Conservation (phyloP, 2,113 vertebrate genomes). For the Echinops telfairi region DNA sequence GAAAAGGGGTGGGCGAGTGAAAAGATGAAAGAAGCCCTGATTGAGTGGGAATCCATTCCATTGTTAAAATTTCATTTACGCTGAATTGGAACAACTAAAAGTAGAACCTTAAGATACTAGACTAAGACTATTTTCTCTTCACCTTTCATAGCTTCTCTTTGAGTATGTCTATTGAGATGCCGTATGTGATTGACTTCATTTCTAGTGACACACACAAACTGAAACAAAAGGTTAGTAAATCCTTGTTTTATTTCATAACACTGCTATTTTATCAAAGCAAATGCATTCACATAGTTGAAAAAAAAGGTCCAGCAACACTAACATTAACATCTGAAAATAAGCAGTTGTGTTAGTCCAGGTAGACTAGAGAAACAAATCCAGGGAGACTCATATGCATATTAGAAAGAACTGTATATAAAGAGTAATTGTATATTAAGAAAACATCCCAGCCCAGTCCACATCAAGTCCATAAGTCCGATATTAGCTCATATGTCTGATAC, state of each 20-base stretch:
- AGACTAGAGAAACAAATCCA: no score
- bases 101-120: not conserved
- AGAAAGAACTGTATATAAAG: no score
- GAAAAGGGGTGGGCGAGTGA: no score
- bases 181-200: constrained; percentile 87
- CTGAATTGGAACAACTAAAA: not conserved
- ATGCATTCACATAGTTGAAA: not conserved
- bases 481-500: no score
- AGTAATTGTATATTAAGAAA: no score
- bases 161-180: constrained; percentile 91
- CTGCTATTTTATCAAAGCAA: constrained; percentile 41
- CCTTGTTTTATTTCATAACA: constrained; percentile 45
- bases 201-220: constrained; percentile 87
- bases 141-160: constrained; percentile 87
- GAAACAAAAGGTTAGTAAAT: constrained; percentile 89
- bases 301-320: not conserved
- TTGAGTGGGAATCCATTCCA: not conserved
- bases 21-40: not conserved
- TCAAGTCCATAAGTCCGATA: no score
- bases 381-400: no score
- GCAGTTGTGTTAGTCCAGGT: not conserved
- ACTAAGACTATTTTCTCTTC: constrained; percentile 53
- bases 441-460: no score
- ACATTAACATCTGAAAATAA: not conserved
- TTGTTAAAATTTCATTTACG: constrained; percentile 54